Base-by-base conservation (phyloP, 2,113 vertebrate species). In the Eclectus roratus region DNA sequence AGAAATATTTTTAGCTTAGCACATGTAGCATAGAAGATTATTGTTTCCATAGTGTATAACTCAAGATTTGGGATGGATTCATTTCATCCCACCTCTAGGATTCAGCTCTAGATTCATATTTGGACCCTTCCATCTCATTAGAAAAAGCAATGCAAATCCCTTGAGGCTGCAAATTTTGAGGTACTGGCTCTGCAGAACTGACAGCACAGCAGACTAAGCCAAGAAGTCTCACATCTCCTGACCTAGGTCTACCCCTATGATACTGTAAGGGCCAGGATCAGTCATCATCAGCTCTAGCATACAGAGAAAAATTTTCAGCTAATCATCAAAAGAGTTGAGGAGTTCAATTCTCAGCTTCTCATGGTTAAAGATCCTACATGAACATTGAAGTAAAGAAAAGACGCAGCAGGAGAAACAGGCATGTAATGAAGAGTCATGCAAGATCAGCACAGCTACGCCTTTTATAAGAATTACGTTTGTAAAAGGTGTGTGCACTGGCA, bases 11-110 rank as follows among this genome's bases (percentile, higher is more conserved):
- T 79, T 72, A 66, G 28, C 6, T 68, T 64, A 43, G 35, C 35
- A 76, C 39, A 81, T 5, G 21, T 8, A 11, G 16, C 35, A 71
- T 13, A 29, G 41, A 81, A 49, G 55, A 60, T 55, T 46, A 64
- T 6, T 52, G 13, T 43, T 31, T 80, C 61, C 0, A 0, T 11
- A 55, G 7, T 13, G 37, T 64, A n/a, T 14, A 68, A 47, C n/a
- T 76, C 24, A 17, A 28, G 41, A 31, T 64, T 88, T 47, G 16
- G 37, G 25, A 10, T 78, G 24, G 66, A n/a, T 47, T 65, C 10
- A 63, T 25, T 20, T 66, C 33, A 68, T 66, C 13, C 28, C 64
- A 1, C 27, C 61, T 79, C 60, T 64, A 60, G 43, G 33, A 64
- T 88, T 87, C 70, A 76, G 33, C 13, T 60, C 33, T 55, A 55